A percentile compares a stretch with the other conserved stretches of the same genome.
Conservation (phyloP, 2,888 invertebrate genomes). For the Phlogophora meticulosa region DNA sequence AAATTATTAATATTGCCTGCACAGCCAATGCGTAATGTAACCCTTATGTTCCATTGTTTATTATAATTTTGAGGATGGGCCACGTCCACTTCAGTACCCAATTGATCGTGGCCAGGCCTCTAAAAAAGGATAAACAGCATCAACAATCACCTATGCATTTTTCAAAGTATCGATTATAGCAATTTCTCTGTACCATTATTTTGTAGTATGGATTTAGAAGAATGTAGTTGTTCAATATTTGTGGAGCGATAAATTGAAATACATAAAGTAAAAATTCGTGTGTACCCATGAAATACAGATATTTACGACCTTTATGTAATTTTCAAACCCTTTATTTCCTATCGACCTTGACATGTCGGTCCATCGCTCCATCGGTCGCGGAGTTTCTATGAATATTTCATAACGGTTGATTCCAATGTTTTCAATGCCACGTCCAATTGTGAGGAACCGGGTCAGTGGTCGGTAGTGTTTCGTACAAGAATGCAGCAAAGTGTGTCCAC, state of each 20-base stretch:
- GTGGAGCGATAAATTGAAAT: background rate
- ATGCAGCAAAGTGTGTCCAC: slow-evolving; percentile 67
- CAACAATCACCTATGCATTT: background rate
- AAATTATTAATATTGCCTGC: no score
- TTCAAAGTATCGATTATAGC: background rate
- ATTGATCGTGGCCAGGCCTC: no score
- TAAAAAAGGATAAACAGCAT: no score
- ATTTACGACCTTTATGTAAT: slow-evolving; percentile 6
- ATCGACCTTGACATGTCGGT: slow-evolving; percentile 78
- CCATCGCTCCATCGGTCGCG: slow-evolving; percentile 71
- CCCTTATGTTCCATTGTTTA: no score
- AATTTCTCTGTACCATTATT: background rate
- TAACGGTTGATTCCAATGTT: slow-evolving; percentile 73
- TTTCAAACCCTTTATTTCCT: slow-evolving; percentile 48
- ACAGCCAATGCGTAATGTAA: no score
- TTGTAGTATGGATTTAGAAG: background rate
- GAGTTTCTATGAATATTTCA: slow-evolving; percentile 78
- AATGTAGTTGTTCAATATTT: background rate
- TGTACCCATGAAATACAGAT: background rate
- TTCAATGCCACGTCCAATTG: slow-evolving; percentile 81
- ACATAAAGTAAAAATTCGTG: background rate
- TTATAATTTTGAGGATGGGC: no score
- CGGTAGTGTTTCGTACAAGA: slow-evolving; percentile 60
- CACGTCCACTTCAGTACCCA: no score
- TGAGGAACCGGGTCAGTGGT: slow-evolving; percentile 74